Percentiles rank a stretch among this genome's conserved stretches.
These are phyloP conservation scores for Leptatherina wallacei DNA, from an alignment of 2,797 vertebrate genomes.

Conservation along the genomic window DNA sequence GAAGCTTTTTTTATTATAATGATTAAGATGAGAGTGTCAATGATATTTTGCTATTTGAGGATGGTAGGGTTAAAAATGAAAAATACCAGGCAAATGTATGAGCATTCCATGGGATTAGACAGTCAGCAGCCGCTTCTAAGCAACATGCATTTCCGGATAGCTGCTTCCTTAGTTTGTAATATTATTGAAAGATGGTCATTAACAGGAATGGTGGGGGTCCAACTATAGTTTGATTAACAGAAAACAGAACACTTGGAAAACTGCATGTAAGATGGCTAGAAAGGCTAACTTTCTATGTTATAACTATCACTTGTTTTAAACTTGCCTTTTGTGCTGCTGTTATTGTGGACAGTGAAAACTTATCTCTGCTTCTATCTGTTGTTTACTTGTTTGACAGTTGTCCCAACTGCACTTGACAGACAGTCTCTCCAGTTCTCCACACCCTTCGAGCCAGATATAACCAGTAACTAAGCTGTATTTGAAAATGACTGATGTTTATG, in stretches of 20 bases:
- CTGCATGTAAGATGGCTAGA: background rate
- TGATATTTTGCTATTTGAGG: background rate
- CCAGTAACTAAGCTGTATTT: constrained; percentile 49
- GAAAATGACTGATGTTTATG: constrained; percentile 49
- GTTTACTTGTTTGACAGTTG: constrained; percentile 65
- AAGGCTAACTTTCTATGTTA: background rate
- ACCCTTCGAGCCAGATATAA: constrained; percentile 59
- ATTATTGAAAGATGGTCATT: background rate
- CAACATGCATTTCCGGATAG: background rate
- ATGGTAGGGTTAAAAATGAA: background rate
- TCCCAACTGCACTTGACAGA: constrained; percentile 57
- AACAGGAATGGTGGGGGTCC: background rate
- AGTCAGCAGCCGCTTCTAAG: background rate
- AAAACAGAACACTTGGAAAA: no score
- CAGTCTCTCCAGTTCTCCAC: constrained; percentile 58
- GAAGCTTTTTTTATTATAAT: background rate
- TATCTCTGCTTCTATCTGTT: constrained; percentile 33
- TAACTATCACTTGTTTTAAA: constrained; percentile 2
- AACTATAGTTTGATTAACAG: background rate
- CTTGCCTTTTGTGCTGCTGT: constrained; percentile 25
- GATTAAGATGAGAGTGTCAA: background rate
- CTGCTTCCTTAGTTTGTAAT: background rate
- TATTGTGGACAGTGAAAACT: constrained; percentile 11
- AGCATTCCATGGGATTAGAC: background rate
- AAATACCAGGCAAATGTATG: background rate